Conservation (phyloP, 2,113 vertebrate genomes). For the Halcyon malimbica region DNA sequence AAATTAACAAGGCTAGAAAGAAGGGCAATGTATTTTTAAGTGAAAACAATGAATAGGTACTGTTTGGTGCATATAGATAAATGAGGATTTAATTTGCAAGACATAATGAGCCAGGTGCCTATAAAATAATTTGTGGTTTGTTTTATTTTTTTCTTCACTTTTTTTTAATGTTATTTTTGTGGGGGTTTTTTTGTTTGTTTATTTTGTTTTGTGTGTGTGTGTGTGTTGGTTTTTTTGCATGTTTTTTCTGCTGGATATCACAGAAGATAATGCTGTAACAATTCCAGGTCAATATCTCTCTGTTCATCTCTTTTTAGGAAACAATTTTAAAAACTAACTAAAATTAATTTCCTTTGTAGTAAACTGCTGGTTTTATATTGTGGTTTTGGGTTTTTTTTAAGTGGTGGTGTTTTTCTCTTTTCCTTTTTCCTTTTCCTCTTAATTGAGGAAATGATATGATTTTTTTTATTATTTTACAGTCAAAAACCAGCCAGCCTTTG, state of each 20-base stretch:
- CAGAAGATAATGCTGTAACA: constrained; percentile 41
- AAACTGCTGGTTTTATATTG: background rate
- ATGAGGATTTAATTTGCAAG: constrained; percentile 74
- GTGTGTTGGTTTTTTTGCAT: background rate
- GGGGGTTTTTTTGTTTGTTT: too few relatives aligned
- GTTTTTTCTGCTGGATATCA: constrained; percentile 44
- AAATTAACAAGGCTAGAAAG: constrained; percentile 79
- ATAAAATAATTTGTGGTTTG: constrained; percentile 20
- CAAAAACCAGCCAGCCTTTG: background rate
- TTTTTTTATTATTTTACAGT: background rate
- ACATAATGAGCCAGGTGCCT: constrained; percentile 70
- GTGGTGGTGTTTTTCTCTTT: too few relatives aligned
- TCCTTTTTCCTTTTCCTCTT: background rate
- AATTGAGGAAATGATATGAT: background rate
- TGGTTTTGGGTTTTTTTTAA: background rate
- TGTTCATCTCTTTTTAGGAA: constrained; percentile 30
- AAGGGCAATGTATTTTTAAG: constrained; percentile 81
- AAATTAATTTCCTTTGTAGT: constrained; percentile 15
- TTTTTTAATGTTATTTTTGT: background rate
- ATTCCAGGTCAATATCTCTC: constrained; percentile 61
- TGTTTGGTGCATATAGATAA: constrained; percentile 73
- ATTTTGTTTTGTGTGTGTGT: too few relatives aligned
- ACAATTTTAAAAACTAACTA: constrained; percentile 32
- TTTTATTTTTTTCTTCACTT: background rate
- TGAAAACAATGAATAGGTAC: constrained; percentile 72